A percentile compares a stretch with the other conserved stretches of the same genome.
Evolutionary conservation across 2,113 vertebrate genomes (phyloP).

Genomic region (Oreochromis niloticus): DNA sequence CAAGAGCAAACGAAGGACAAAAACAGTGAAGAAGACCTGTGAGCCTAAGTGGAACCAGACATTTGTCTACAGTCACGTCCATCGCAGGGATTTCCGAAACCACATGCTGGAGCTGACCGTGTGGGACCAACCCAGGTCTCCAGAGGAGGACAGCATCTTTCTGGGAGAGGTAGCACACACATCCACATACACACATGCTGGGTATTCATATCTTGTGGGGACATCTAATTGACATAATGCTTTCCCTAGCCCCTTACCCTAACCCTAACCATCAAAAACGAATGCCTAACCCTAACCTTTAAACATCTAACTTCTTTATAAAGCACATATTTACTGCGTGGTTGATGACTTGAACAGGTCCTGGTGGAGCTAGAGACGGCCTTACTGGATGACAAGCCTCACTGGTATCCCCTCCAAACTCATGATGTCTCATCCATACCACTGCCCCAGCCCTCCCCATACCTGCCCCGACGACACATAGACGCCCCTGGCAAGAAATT

Average conservation of each 20-base stretch:
- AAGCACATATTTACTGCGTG: neutral
- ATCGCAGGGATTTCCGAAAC: conserved; percentile 96
- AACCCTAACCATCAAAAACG: neutral
- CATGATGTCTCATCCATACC: conserved; percentile 97
- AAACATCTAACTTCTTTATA: neutral
- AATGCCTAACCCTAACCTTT: neutral
- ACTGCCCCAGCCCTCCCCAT: conserved; percentile 92
- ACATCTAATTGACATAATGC: neutral
- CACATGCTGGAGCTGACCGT: conserved; percentile 97
- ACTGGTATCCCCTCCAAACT: conserved; percentile 97
- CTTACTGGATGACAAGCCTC: conserved; percentile 94
- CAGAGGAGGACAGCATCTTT: conserved; percentile 94
- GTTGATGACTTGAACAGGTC: conserved; percentile 71
- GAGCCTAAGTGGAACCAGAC: conserved; percentile 99
- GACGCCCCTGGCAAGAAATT: conserved; percentile 90
- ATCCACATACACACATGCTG: neutral
- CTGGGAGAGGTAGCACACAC: conserved; percentile 85
- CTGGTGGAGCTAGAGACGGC: conserved; percentile 97
- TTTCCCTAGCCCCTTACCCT: neutral
- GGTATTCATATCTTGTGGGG: neutral
- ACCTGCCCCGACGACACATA: conserved; percentile 86
- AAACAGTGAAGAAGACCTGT: conserved; percentile 92
- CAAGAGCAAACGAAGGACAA: conserved; percentile 97
- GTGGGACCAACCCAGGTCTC: conserved; percentile 94
- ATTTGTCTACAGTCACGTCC: conserved; percentile 93